Percentiles rank a stretch among this genome's conserved stretches.
Conservation (phyloP, 1,140 invertebrate species). For the Trichonephila clavata region DNA sequence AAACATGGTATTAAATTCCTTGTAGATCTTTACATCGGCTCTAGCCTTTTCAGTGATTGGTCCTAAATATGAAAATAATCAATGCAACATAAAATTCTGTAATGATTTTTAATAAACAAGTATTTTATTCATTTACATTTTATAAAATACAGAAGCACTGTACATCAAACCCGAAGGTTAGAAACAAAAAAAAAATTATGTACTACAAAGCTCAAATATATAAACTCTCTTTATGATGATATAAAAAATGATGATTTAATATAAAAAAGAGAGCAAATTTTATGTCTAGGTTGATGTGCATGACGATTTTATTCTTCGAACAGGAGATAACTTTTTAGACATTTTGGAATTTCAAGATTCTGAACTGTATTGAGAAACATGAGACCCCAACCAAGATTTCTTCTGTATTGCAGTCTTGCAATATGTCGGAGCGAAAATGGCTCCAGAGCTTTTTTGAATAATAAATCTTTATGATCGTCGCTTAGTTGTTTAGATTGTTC, state of each 20-base stretch:
- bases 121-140: background rate
- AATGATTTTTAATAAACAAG: no score
- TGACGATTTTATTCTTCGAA: constrained; percentile 84
- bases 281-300: no score
- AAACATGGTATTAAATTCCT: no score
- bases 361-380: constrained; percentile 83
- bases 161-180: background rate
- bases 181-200: background rate
- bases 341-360: constrained; percentile 85
- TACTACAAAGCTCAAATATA: background rate
- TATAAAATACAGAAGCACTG: background rate
- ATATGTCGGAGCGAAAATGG: constrained; percentile 86
- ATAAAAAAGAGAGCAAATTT: no score
- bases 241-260: no score
- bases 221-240: background rate
- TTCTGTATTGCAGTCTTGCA: constrained; percentile 84
- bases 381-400: constrained; percentile 83
- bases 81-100: no score
- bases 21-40: no score
- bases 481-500: constrained; percentile 85
- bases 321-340: constrained; percentile 87
- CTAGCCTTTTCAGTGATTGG: no score
- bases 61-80: no score
- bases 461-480: constrained; percentile 85
- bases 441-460: constrained; percentile 86